Percentiles rank a stretch among this genome's conserved stretches.
phyloP scores from a whole-genome alignment of 2,797 vertebrate species.

The Ctenopoma kingsleyae region DNA sequence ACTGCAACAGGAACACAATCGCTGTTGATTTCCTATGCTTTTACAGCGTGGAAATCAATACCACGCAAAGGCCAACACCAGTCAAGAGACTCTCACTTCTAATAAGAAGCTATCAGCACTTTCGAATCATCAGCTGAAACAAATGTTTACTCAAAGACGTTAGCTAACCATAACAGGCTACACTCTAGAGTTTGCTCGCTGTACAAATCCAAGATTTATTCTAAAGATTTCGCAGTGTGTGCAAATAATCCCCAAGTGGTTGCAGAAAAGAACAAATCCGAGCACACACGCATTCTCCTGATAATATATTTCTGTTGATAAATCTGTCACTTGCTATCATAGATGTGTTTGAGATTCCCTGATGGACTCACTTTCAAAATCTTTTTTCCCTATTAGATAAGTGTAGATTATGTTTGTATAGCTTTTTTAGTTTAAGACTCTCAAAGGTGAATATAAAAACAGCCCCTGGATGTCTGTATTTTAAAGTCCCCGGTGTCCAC shows the following conservation, averaged over 20 bases:
- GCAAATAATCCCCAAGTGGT: slow-evolving; percentile 41
- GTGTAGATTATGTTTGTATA: slow-evolving; percentile 41
- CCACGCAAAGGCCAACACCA: slow-evolving; percentile 52
- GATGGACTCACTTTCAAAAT: slow-evolving; percentile 10
- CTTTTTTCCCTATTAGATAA: slow-evolving; percentile 15
- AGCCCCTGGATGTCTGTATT: slow-evolving; percentile 69
- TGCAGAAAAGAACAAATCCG: slow-evolving; percentile 26
- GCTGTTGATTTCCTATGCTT: slow-evolving; percentile 27
- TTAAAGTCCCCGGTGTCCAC: slow-evolving; percentile 62
- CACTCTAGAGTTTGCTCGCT: slow-evolving; percentile 34
- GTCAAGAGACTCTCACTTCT: slow-evolving; percentile 37
- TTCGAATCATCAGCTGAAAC: slow-evolving; percentile 42
- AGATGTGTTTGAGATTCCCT: slow-evolving; percentile 24
- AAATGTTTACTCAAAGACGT: slow-evolving; percentile 52
- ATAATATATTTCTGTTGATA: slow-evolving; percentile 38
- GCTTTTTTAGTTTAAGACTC: slow-evolving; percentile 45
- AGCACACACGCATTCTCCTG: background rate
- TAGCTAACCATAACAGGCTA: slow-evolving; percentile 31
- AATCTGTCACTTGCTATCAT: slow-evolving; percentile 32
- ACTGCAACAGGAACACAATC: slow-evolving; percentile 1
- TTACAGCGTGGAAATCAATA: slow-evolving; percentile 49
- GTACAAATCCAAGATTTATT: slow-evolving; percentile 55
- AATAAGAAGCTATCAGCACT: slow-evolving; percentile 40
- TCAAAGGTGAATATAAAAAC: slow-evolving; percentile 55
- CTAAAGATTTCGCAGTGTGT: slow-evolving; percentile 40